Evolutionary conservation across 2,797 vertebrate species (phyloP).

Genomic region (Pachyuromys duprasi): DNA sequence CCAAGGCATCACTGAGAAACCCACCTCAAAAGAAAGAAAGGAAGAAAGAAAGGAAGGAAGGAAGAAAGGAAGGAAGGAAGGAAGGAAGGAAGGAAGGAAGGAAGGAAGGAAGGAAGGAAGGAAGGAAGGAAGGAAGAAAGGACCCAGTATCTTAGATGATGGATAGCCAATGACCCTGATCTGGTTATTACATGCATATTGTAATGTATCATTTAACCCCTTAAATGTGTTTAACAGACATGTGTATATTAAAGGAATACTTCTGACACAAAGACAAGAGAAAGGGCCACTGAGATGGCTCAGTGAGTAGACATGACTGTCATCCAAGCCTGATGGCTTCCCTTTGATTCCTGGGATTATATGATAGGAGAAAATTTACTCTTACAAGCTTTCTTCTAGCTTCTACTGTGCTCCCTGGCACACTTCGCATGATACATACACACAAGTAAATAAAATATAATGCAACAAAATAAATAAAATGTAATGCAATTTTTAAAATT

Average conservation of each 20-base stretch:
- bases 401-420: neutral
- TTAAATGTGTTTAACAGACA: neutral
- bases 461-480: neutral
- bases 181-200: neutral
- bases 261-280: neutral
- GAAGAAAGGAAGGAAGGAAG: too few relatives aligned
- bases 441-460: neutral
- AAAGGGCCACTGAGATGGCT: neutral
- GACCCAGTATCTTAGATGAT: neutral
- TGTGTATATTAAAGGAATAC: neutral
- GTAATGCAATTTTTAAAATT: neutral
- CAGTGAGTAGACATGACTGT: neutral
- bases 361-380: neutral
- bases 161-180: neutral
- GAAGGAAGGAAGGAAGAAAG: too few relatives aligned
- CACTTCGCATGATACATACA: neutral
- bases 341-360: neutral
- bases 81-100: too few relatives aligned
- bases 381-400: neutral
- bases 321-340: neutral
- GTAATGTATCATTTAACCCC: neutral
- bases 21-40: too few relatives aligned
- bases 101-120: too few relatives aligned
- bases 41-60: too few relatives aligned
- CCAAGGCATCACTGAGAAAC: too few relatives aligned